A percentile compares a stretch with the other conserved stretches of the same genome.
phyloP scores from a whole-genome alignment of 2,888 invertebrate species.

The Xanthorhoe designata region DNA sequence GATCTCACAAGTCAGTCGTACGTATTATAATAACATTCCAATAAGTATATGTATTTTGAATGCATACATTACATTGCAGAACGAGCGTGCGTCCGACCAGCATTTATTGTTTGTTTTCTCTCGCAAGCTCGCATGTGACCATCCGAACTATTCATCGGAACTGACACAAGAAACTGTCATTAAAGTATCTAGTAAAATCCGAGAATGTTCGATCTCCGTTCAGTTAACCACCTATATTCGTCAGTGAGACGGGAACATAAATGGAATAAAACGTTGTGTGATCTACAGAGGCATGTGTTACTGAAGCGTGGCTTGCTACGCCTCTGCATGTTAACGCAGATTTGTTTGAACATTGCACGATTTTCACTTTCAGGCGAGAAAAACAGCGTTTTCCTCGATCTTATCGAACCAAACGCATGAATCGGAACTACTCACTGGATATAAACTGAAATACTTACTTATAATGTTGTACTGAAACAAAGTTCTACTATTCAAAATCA shows the following conservation, averaged over 20 bases:
- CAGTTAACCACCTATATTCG: slow-evolving; percentile 57
- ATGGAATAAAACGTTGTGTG: slow-evolving; percentile 50
- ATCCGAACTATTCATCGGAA: slow-evolving; percentile 80
- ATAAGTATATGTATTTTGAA: slow-evolving; percentile 18
- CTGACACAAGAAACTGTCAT: slow-evolving; percentile 79
- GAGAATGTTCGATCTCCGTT: slow-evolving; percentile 63
- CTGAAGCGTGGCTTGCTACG: slow-evolving; percentile 57
- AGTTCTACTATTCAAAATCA: not conserved
- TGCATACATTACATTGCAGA: slow-evolving; percentile 10
- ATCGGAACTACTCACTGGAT: slow-evolving; percentile 38
- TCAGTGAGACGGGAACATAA: slow-evolving; percentile 53
- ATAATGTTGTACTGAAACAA: not conserved
- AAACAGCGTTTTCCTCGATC: slow-evolving; percentile 36
- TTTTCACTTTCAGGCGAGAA: slow-evolving; percentile 77
- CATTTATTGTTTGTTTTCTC: slow-evolving; percentile 66
- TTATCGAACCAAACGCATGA: slow-evolving; percentile 38
- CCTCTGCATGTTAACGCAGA: slow-evolving; percentile 49
- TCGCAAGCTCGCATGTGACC: slow-evolving; percentile 72
- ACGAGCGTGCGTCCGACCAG: slow-evolving; percentile 52
- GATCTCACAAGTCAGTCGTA: not conserved
- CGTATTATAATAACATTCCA: not conserved
- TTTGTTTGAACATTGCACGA: slow-evolving; percentile 59
- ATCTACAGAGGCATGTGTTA: slow-evolving; percentile 53
- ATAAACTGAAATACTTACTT: not conserved
- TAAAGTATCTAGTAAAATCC: slow-evolving; percentile 72